phyloP scores from a whole-genome alignment of 2,113 vertebrate genomes.

The rabbit (Oryctolagus cuniculus) region mOryCun1.1 NC_091436.1:18606001-18606500 shows the following conservation, averaged over 20 bases:
- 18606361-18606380: too few species aligned
- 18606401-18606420: too few species aligned
- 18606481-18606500: too few species aligned
- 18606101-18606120: background rate
- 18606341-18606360: too few species aligned
- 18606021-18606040: background rate
- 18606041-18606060: background rate
- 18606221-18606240: background rate
- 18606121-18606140: background rate
- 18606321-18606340: too few species aligned
- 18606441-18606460: too few species aligned
- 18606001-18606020: background rate
- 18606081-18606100: background rate
- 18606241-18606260: background rate
- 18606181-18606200: background rate
- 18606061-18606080: background rate
- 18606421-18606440: too few species aligned
- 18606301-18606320: too few species aligned
- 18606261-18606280: background rate
- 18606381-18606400: too few species aligned
- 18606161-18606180: conserved; percentile 10
- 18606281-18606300: background rate
- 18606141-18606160: background rate
- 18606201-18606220: background rate
- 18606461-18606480: too few species aligned